These are phyloP conservation scores for Corythoichthys haematopterus DNA, from an alignment of 2,113 vertebrate species.

Conservation along the genomic window DNA sequence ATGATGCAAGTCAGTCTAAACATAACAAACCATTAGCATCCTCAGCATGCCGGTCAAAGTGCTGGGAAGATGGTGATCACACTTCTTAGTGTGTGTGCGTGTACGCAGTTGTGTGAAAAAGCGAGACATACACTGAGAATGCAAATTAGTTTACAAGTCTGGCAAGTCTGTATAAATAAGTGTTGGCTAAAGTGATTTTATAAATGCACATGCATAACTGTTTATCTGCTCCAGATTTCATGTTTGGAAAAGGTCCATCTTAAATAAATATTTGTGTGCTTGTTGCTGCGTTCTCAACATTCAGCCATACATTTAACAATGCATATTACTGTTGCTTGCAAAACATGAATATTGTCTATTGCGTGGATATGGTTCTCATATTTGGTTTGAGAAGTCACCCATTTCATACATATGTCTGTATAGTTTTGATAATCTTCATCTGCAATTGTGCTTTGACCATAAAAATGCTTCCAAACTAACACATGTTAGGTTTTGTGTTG, in stretches of 20 bases:
- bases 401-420: neutral
- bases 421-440: too few relatives aligned
- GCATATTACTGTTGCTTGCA: neutral
- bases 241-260: neutral
- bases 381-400: neutral
- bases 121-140: conserved; percentile 36
- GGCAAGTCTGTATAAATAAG: conserved; percentile 21
- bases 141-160: conserved; percentile 39
- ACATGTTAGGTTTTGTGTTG: too few relatives aligned
- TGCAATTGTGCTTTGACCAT: too few relatives aligned
- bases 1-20: conserved; percentile 69
- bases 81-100: conserved; percentile 5
- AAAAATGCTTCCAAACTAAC: too few relatives aligned
- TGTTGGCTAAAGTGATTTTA: conserved; percentile 9
- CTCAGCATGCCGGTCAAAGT: conserved; percentile 42
- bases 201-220: neutral
- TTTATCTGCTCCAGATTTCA: neutral
- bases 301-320: neutral
- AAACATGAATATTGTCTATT: too few relatives aligned
- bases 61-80: conserved; percentile 48
- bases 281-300: neutral
- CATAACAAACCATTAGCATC: conserved; percentile 70
- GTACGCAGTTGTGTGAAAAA: conserved; percentile 3
- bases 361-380: neutral
- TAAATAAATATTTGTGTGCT: neutral